Conservation (phyloP, 1,140 invertebrate genomes). For the Pristionchus pacificus region DNA sequence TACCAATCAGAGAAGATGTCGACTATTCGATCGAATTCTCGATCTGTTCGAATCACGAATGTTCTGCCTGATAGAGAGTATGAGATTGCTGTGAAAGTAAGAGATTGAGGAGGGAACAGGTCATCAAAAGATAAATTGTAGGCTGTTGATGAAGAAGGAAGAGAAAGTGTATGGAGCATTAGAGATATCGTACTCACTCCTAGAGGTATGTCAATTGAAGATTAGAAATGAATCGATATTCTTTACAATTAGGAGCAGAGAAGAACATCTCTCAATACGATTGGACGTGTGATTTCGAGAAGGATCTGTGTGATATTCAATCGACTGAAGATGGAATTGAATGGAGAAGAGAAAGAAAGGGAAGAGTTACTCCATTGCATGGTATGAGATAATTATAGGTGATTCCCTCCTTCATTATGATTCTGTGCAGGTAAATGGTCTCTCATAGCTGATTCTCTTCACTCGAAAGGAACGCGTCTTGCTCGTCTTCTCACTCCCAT, state of each 20-base stretch:
- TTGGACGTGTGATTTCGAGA: background rate
- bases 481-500: slow-evolving; percentile 36
- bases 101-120: background rate
- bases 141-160: slow-evolving; percentile 28
- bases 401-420: background rate
- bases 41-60: slow-evolving; percentile 21
- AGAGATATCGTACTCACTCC: slow-evolving; percentile 31
- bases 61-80: slow-evolving; percentile 30
- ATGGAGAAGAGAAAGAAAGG: background rate
- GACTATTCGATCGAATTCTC: slow-evolving; percentile 29
- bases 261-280: background rate
- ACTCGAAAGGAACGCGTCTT: slow-evolving; percentile 5
- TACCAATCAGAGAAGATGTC: slow-evolving; percentile 27
- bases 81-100: slow-evolving; percentile 34
- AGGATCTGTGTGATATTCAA: background rate
- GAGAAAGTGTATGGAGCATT: slow-evolving; percentile 39
- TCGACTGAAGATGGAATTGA: background rate
- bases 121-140: background rate
- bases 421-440: background rate
- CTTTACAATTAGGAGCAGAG: background rate
- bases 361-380: background rate
- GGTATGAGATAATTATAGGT: background rate
- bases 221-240: background rate
- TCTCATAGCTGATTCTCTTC: background rate
- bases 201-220: slow-evolving; percentile 15